Base-by-base conservation (phyloP, 2,888 invertebrate genomes). In the Netelia virgata region DNA sequence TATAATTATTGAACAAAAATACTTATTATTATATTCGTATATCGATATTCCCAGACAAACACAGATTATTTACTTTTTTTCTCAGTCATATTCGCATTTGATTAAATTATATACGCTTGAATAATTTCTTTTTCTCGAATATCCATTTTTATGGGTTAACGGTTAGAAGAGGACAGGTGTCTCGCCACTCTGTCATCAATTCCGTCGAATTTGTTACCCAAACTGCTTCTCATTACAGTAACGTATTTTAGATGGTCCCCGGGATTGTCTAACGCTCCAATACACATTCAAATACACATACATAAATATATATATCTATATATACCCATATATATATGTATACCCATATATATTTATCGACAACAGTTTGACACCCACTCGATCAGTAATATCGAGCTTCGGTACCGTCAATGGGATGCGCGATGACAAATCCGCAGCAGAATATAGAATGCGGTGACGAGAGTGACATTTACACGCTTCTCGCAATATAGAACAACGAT, bases 311-410 rank as follows among this genome's bases (percentile, higher is more conserved):
- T 23, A n/a, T n/a, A n/a, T n/a, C n/a, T 23, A 23, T 23, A 23
- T 23, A 28, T 36, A 6, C 1, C 1, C 6, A 36, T 6, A 36
- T 36, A 1, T 36, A 36, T 36, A 36, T 36, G 6, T 61, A 3
- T 1, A 73, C 61, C 20, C 6, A 47, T 14, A 79, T 43, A 64
- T 63, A 55, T 70, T 47, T 41, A 69, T 70, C 41, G 57, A 57
- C 28, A 80, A 73, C 73, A 59, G 47, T 11, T 68, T 68, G 83
- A 79, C 70, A 59, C 23, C 57, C 23, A 79, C 83, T 83, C 83
- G 70, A 83, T 83, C 83, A 79, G 41, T n/a, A 61, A 74, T 70
- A 74, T 83, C 75, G 66, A 79, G 70, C 55, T 66, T 41, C 41
- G 57, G 70, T 66, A 75, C 47, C 75, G 79, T 83, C 83, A 72